These are phyloP conservation scores for Mizuhopecten yessoensis DNA, from an alignment of 1,140 invertebrate genomes.

Conservation along the genomic window DNA sequence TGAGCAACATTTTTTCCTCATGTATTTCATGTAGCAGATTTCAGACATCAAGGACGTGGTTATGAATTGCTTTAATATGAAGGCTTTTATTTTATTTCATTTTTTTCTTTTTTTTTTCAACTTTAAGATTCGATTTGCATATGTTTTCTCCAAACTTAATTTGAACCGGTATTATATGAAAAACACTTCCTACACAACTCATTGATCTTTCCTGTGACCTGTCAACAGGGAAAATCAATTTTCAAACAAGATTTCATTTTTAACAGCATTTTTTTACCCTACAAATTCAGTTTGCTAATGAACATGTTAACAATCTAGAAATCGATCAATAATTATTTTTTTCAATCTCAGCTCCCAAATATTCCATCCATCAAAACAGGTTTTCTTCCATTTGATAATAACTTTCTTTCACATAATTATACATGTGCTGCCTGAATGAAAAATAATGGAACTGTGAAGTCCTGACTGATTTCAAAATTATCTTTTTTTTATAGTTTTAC, in stretches of 20 bases:
- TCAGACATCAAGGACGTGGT: background rate
- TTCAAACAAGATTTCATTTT: slow-evolving; percentile 3
- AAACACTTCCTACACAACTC: background rate
- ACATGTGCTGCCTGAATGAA: slow-evolving; percentile 16
- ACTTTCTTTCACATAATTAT: slow-evolving; percentile 30
- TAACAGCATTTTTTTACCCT: background rate
- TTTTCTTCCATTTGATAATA: slow-evolving; percentile 7
- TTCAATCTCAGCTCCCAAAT: slow-evolving; percentile 11
- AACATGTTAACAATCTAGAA: slow-evolving; percentile 10
- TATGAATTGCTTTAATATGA: slow-evolving; percentile 6
- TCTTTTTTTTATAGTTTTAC: background rate
- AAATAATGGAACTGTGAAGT: background rate
- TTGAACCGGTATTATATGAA: slow-evolving; percentile 4
- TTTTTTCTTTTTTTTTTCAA: background rate
- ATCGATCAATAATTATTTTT: background rate
- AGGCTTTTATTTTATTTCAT: background rate
- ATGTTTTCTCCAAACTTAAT: background rate
- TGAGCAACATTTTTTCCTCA: background rate
- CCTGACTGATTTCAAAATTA: background rate
- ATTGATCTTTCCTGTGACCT: slow-evolving; percentile 19
- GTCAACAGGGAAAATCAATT: slow-evolving; percentile 17
- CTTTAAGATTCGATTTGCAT: slow-evolving; percentile 29
- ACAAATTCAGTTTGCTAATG: slow-evolving; percentile 9
- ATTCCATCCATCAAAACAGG: slow-evolving; percentile 9
- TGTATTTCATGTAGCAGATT: background rate